phyloP scores from a whole-genome alignment of 2,113 vertebrate species.

The Sciurus niger region DNA sequence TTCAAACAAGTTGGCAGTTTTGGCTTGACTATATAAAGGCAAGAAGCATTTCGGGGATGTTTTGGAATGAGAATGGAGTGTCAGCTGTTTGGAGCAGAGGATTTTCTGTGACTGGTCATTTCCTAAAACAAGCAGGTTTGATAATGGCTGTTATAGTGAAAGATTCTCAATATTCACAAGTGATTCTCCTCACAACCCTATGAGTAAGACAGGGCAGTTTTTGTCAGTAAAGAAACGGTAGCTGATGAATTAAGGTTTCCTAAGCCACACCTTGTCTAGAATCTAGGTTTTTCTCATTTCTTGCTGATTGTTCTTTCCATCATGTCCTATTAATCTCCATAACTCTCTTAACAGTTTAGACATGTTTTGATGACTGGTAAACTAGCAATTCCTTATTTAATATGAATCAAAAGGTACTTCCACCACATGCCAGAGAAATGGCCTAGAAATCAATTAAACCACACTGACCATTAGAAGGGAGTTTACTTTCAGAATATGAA shows the following conservation, averaged over 20 bases:
- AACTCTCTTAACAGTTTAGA: neutral
- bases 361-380: constrained; percentile 35
- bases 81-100: neutral
- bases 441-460: constrained; percentile 34
- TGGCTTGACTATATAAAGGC: neutral
- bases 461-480: neutral
- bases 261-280: neutral
- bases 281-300: neutral
- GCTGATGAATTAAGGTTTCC: neutral
- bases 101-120: neutral
- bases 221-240: neutral
- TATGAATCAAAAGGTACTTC: constrained; percentile 50
- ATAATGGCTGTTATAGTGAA: neutral
- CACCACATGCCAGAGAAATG: neutral
- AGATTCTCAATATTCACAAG: constrained; percentile 2
- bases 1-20: neutral
- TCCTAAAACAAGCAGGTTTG: neutral
- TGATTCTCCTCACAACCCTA: neutral
- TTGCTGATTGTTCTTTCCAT: neutral
- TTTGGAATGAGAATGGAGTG: neutral
- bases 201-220: neutral
- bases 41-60: neutral
- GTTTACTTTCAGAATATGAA: constrained; percentile 24
- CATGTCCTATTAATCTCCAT: neutral
- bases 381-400: neutral